Evolutionary conservation across 1,140 invertebrate species (phyloP), one percentile per base, ranked within the genome.

Genomic region (Heliconius congener): DNA sequence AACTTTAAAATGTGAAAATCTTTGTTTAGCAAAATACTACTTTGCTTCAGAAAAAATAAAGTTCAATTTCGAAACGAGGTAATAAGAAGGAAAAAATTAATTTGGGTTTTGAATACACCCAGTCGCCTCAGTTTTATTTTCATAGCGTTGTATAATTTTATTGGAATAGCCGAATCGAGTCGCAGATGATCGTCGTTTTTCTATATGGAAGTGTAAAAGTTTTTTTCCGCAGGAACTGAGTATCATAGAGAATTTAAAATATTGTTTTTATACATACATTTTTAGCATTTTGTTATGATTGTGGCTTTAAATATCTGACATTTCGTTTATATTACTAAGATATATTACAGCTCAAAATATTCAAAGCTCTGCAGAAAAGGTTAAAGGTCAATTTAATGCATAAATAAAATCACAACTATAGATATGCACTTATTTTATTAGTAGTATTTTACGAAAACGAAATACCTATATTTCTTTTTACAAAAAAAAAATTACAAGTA

Each of bases 121-220:
- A 84, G 81, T 82, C 81, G 84, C 75, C 79, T 82, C 83, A 85
- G 84, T 90, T 91, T 90, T 90, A 88, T 90, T 91, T 86, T 88
- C 86, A 90, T 92, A 81, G 84, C 83, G 79, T 89, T 87, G 88
- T 91, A 88, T 91, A 90, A 88, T 90, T 90, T 90, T 88, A 88
- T 91, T 88, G 85, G 83, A 88, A 87, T 85, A 84, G 81, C 83
- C 81, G 72, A 85, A 88, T 86, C 85, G 80, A 82, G 83, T 83
- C 82, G 78, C 77, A 81, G 78, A 82, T 77, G 82, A 83, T 82
- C 79, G 76, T 84, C 75, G 76, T 85, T 84, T 76, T 83, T 83
- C 82, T 83, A 73, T 66, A 80, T 72, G 37, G 76, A 83, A 82
- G 83, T 72, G 79, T 76, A 78, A 83, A 82, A 82, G 57, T 82